Base-by-base conservation (phyloP, 1,140 invertebrate species). In the Phthorimaea operculella region DNA sequence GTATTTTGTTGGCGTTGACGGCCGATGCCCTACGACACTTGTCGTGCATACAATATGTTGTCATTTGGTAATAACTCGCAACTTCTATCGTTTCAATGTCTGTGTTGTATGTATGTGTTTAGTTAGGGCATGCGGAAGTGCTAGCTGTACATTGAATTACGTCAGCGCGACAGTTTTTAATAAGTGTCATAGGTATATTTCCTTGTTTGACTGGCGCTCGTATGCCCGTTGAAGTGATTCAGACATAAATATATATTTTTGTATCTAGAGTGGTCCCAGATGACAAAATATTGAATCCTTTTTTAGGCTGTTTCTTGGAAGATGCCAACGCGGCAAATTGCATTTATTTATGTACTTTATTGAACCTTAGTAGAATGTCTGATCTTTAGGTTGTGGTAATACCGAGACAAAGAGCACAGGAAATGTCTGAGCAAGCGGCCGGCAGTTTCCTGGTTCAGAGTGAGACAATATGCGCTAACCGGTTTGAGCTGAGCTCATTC, bases 131-230 rank as follows among this genome's bases (percentile, higher is more conserved):
- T 70, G 75, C 77, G 77, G 79, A 83, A 83, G 75, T 78, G 68
- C 70, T 69, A 67, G 66, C 59, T 64, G 62, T 42, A 70, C 62
- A 62, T 64, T 60, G 61, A 60, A 77, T 83, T 79, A 80, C 77
- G 77, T 79, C 79, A 83, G 74, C 76, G 76, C 72, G 75, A 74
- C 65, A 78, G 75, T 80, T 80, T 79, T 80, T 83, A 79, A 78
- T 79, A 79, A 76, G 70, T 75, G 65, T 59, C 63, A 75, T 47
- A 42, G 14, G 14, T 47, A 74, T 80, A 76, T 76, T 79, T 80
- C 76, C 77, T 79, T 76, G 69, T 83, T 80, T 79, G 70, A 64
- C 55, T 47, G 21, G 21, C 21, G 21, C 21, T 28, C 21, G 6
- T 28, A 6, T 28, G 21, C 2, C 21, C 21, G 21, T 28, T 6